These are phyloP conservation scores for Mobula birostris DNA, from an alignment of 2,113 vertebrate species.

Conservation along the genomic window DNA sequence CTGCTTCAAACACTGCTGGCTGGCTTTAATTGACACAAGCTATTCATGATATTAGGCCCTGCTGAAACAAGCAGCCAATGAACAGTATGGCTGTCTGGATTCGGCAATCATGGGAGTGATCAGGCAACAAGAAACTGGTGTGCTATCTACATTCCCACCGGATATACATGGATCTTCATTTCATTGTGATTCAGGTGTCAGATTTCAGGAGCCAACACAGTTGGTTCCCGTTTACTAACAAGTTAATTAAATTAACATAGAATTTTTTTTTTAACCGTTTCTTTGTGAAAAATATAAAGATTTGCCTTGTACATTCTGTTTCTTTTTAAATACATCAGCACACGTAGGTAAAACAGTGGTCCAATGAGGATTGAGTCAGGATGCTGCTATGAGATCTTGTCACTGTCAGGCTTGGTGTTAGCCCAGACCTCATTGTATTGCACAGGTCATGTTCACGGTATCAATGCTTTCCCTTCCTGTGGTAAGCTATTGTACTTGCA, in stretches of 20 bases:
- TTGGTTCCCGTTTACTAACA: background rate
- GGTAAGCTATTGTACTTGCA: constrained; percentile 22
- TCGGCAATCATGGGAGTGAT: no score
- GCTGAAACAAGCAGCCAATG: no score
- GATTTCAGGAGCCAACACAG: no score
- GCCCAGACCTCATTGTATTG: background rate
- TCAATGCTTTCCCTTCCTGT: background rate
- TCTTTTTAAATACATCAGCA: background rate
- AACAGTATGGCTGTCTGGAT: no score
- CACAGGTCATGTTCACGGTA: constrained; percentile 9
- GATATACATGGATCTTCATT: no score
- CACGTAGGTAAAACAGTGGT: background rate
- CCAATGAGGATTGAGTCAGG: constrained; percentile 22
- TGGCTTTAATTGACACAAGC: no score
- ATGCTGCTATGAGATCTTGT: constrained; percentile 20
- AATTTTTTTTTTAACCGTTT: background rate
- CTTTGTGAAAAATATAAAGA: background rate
- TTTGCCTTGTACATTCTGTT: background rate
- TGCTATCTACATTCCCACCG: no score
- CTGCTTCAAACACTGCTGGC: no score
- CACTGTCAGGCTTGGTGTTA: constrained; percentile 13
- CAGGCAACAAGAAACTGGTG: no score
- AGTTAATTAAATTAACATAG: background rate
- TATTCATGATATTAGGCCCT: no score
- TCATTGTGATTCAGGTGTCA: no score